Evolutionary conservation across 2,888 invertebrate species (phyloP), one percentile per base, ranked within the genome.

Genomic region (Sipha maydis): DNA sequence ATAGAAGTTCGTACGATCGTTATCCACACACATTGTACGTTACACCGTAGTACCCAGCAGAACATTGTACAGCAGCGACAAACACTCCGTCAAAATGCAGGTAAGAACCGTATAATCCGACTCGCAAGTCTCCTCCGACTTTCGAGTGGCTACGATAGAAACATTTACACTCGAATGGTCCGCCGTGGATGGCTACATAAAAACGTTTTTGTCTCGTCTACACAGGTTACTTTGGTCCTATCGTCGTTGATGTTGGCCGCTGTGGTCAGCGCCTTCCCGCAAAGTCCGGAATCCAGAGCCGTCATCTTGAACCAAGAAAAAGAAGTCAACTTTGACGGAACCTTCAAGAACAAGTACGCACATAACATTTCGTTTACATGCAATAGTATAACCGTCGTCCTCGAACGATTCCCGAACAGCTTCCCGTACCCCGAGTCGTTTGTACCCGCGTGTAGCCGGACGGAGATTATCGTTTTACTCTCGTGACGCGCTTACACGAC

Each of bases 231-330:
- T 19, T 61, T 88, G 0, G 80, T 88, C 25, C 0, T 88, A 9
- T 88, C 88, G 9, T 88, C 82, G 61, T 75, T 88, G 48, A 9
- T 88, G 31, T 82, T 92, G 71, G 92, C 91, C 54, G 89, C 91
- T 34, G 89, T 90, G 73, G 61, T 91, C 34, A 91, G 91, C 31
- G 91, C 91, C 25, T 91, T 91, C 38, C 90, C 90, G n/a, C 90
- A 89, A 90, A 91, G 91, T 76, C 90, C 88, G n/a, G 85, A 86
- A 77, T 84, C 90, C 41, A 83, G 31, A 14, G 90, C 90, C 71
- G 90, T 89, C 69, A 90, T 90, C 78, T 38, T 90, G 61, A 89
- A 61, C 67, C 90, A 90, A 85, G 89, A 89, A 11, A 83, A 89
- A 41, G 90, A 90, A 73, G 90, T 90, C 41, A 90, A 90, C 88